Evolutionary conservation across 2,888 invertebrate species (phyloP).

Genomic region (Drosophila sordidapex): DNA sequence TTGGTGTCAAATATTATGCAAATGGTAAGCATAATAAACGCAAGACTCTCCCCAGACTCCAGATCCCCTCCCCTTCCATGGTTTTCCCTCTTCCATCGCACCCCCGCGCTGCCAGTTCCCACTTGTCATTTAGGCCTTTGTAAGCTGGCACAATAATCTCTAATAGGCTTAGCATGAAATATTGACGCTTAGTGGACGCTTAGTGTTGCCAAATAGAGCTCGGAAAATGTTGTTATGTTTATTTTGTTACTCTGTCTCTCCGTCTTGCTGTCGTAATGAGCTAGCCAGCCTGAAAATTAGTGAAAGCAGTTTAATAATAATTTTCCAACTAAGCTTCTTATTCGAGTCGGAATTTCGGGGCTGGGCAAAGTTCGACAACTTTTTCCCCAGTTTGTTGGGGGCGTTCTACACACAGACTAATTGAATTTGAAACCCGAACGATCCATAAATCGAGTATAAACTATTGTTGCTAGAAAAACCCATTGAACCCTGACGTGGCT

Average conservation of each 20-base stretch:
- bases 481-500: slow-evolving; percentile 44
- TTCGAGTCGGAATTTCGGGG: slow-evolving; percentile 27
- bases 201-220: slow-evolving; percentile 70
- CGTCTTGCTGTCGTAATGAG: slow-evolving; percentile 53
- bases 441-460: slow-evolving; percentile 40
- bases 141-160: slow-evolving; percentile 76
- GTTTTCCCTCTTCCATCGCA: background rate
- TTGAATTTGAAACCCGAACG: slow-evolving; percentile 49
- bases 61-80: background rate
- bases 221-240: slow-evolving; percentile 48
- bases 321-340: slow-evolving; percentile 67
- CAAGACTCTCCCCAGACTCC: background rate
- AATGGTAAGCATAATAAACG: slow-evolving; percentile 53
- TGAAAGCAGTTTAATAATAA: slow-evolving; percentile 73
- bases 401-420: slow-evolving; percentile 46
- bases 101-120: slow-evolving; percentile 27
- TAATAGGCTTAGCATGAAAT: slow-evolving; percentile 78
- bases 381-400: slow-evolving; percentile 31
- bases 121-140: slow-evolving; percentile 71
- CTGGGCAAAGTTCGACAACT: slow-evolving; percentile 26
- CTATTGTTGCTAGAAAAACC: slow-evolving; percentile 4
- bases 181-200: slow-evolving; percentile 76
- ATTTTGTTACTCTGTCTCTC: background rate
- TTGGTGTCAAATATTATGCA: slow-evolving; percentile 59
- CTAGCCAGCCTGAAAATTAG: slow-evolving; percentile 61